Evolutionary conservation across 2,797 vertebrate species (phyloP).

Genomic region (Xenopus petersii): DNA sequence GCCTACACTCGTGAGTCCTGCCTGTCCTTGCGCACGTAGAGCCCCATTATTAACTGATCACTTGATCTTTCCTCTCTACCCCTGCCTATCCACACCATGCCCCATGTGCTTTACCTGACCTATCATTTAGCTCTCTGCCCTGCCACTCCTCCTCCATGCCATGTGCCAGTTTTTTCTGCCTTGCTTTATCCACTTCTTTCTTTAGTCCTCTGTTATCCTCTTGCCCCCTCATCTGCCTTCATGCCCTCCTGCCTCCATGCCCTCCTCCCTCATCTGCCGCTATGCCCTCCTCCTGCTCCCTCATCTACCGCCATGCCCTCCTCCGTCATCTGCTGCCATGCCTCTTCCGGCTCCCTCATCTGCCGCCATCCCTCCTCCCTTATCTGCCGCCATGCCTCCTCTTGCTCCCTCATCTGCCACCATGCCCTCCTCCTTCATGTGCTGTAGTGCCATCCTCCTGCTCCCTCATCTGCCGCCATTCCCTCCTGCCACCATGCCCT

Average conservation of each 20-base stretch:
- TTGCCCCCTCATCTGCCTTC: not conserved
- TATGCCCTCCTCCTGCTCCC: not conserved
- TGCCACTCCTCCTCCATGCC: not conserved
- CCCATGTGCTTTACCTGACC: not conserved
- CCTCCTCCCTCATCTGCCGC: not conserved
- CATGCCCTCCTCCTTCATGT: too few species aligned
- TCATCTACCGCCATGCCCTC: not conserved
- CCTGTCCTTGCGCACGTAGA: too few species aligned
- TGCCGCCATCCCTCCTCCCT: not conserved
- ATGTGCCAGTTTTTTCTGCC: not conserved
- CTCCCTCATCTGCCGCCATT: not conserved
- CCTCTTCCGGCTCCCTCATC: too few species aligned
- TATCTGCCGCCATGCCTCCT: too few species aligned
- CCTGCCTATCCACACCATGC: too few species aligned
- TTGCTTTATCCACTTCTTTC: not conserved
- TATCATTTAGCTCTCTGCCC: not conserved
- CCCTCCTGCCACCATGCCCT: too few species aligned
- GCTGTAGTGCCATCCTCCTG: not conserved
- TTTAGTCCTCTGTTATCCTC: not conserved
- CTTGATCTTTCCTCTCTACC: too few species aligned
- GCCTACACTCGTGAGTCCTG: constrained; percentile 61
- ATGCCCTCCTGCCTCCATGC: too few species aligned
- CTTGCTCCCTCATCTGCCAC: not conserved
- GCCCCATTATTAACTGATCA: too few species aligned
- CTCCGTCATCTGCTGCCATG: too few species aligned